Base-by-base conservation (phyloP, 2,888 invertebrate species). In the Lepidocyrtinus sp. region DNA sequence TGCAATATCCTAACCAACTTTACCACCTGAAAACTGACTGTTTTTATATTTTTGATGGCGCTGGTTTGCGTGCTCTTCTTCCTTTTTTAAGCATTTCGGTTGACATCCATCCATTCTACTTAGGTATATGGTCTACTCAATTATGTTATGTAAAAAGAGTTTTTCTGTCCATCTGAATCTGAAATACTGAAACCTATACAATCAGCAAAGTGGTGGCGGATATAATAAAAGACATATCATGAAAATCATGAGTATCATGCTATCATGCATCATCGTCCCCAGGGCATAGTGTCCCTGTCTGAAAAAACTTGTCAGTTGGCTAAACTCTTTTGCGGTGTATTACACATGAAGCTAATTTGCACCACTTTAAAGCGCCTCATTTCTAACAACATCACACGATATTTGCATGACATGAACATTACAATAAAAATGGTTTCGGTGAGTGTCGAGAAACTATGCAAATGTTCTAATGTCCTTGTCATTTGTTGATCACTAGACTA, bases 341-440 rank as follows among this genome's bases (percentile, higher is more conserved):
- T 74, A 69, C 72, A 80, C 82, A 83, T 77, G 81, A 77, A 83
- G 74, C 76, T 82, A 79, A 83, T 83, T 83, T 81, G 83, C 83
- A 82, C 82, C 75, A 82, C 36, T 78, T 82, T 67, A 76, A 45
- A 26, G 61, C 27, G 73, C 55, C 27, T 67, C n/a, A 69, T 50
- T 50, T 50, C 36, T 71, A 22, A 68, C 59, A 27, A 67, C 76
- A 76, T 81, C 68, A 81, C 68, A 75, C 59, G 69, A 78, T 62
- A 72, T 67, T 72, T 65, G 64, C 70, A 70, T 76, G 68, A 46
- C 5, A 36, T 36, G 5, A 36, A 7, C 5, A 36, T 36, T 36
- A 36, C 36, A 36, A 12, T 36, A 12, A 36, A 36, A 12, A 36
- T 36, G 5, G 36, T 36, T 36, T 36, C 36, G 5, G 36, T n/a